Evolutionary conservation across 1,140 invertebrate genomes (phyloP), one percentile per base, ranked within the genome.

Genomic region (Caenorhabditis inopinata): DNA sequence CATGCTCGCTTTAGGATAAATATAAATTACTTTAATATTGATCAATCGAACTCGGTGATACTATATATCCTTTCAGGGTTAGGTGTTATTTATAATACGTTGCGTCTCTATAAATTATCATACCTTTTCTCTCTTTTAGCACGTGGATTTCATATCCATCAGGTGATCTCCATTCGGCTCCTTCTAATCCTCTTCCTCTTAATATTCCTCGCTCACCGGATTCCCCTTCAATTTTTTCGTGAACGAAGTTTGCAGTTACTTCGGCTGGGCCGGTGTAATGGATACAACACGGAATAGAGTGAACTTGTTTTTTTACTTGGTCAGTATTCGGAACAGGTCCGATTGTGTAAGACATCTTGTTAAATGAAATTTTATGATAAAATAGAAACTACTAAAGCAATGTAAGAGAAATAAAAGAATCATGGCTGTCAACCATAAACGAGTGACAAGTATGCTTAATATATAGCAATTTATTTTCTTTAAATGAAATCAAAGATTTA

Each of bases 241-340:
- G 25, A 21, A 80, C 51, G 38, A 80, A 80, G 49, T 80, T 79
- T 21, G 21, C 47, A 27, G 27, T 76, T 45, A 62, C 14, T 12
- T 76, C 25, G 1, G 48, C 32, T 5, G 74, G 21, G 5, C 80
- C 80, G 11, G 80, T 81, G 21, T 77, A 81, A 2, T 77, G 32
- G 6, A 73, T 74, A 16, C 42, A 77, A 35, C 80, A 77, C 3
- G 80, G 80, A 74, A 81, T 77, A 9, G 51, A 77, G 27, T 81
- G 80, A n/a, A 81, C 1, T 35, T 81, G 47, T 29, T 47, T 47
- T 21, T 75, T 75, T 11, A 47, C 74, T 48, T 42, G 18, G 6
- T 75, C 74, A 18, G 32, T 2, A 27, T 75, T 75, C 6, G 9
- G 16, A 18, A 27, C 29, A 16, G 47, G 45, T 1, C 25, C 45